Base-by-base conservation (phyloP, 1,140 invertebrate species). In the Drosophila sp. region DNA sequence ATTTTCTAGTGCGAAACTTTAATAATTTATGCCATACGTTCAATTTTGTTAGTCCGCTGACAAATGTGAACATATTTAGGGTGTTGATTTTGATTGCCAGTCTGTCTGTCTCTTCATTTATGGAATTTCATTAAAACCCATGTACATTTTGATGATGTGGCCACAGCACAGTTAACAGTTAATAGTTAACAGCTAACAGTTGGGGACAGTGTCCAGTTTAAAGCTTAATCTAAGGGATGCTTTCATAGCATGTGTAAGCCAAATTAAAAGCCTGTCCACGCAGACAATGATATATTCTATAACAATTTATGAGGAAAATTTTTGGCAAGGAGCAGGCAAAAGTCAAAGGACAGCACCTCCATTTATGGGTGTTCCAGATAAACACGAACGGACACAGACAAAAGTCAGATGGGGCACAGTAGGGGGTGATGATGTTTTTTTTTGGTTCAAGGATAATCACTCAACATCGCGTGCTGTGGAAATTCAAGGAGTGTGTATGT, bases 401-500 rank as follows among this genome's bases (percentile, higher is more conserved):
- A 71, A 71, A 72, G 74, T 59, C 63, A 75, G 48, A 46, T 53
- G 67, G 41, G 46, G 27, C 27, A 16, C n/a, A 51, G 9, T 46
- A n/a, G 4, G n/a, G 16, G 50, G 25, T 38, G 29, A 13, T 36
- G 13, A 34, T 62, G 43, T 56, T 72, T 86, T 56, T 72, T 86
- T 82, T 77, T 74, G 65, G 84, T 79, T 89, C 84, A 91, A 89
- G 83, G 90, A 91, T 91, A 91, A 91, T 91, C 82, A 91, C 80
- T 76, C 80, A 75, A 75, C 82, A 91, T 91, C 90, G 90, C 90
- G 90, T 91, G 90, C 80, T 77, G 83, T 67, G 73, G 45, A 78
- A 81, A 91, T 87, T 91, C 70, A 91, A 84, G 90, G 90, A 91
- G 90, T 91, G 90, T 91, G 90, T 82, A 89, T 91, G 90, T 91